Evolutionary conservation across 2,797 vertebrate species (phyloP).

Genomic region (Hippoglossus hippoglossus): DNA sequence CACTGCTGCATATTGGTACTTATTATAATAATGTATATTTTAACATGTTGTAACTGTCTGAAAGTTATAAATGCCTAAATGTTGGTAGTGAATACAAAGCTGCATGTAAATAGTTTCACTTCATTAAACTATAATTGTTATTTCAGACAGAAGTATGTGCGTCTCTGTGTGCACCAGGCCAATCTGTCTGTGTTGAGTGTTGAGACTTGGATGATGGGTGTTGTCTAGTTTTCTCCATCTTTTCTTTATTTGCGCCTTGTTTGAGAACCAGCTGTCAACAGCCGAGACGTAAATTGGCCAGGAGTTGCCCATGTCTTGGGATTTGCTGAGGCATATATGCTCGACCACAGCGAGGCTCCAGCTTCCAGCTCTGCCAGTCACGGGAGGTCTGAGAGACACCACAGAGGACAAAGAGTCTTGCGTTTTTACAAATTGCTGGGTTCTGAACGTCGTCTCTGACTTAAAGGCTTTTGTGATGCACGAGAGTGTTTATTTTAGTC

Average conservation of each 20-base stretch:
- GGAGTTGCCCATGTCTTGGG: slow-evolving; percentile 28
- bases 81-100: no score
- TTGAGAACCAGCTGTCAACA: slow-evolving; percentile 49
- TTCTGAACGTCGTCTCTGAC: slow-evolving; percentile 37
- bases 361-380: slow-evolving; percentile 51
- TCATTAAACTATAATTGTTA: neutral
- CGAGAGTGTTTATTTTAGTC: slow-evolving; percentile 49
- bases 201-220: slow-evolving; percentile 11
- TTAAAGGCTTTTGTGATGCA: slow-evolving; percentile 40
- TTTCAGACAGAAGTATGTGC: neutral
- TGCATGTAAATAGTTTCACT: neutral
- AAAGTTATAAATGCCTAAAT: no score
- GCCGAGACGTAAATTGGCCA: slow-evolving; percentile 38
- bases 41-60: neutral
- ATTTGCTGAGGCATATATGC: slow-evolving; percentile 37
- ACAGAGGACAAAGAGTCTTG: slow-evolving; percentile 37
- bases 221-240: slow-evolving; percentile 32
- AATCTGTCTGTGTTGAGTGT: slow-evolving; percentile 16
- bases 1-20: no score
- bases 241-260: slow-evolving; percentile 24
- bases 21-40: no score
- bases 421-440: slow-evolving; percentile 51
- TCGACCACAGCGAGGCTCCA: slow-evolving; percentile 38
- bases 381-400: slow-evolving; percentile 51
- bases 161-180: neutral